Base-by-base conservation (phyloP, 37 sponge, comb jelly and placozoan genomes). In the Diacarnus erythraeanus region DNA sequence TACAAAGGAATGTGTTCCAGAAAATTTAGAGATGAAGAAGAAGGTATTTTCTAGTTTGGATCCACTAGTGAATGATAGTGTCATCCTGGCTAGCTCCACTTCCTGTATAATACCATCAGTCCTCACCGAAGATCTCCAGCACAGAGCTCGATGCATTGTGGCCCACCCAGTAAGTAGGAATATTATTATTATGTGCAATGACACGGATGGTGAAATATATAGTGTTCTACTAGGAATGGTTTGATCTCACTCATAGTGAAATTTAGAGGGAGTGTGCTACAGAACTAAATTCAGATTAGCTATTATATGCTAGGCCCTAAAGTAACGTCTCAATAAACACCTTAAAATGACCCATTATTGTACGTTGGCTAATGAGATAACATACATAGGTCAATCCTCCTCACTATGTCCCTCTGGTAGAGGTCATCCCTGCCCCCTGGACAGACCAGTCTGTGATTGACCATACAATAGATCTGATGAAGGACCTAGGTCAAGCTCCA, bases 1-100 rank as follows among this genome's bases (percentile, higher is more conserved):
- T 54, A 20, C 17, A 10, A 60, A 93, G 93, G 98, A 97, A 42
- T 92, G 98, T 90, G 88, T 92, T 21, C 94, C 94, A 71, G 98
- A 97, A 68, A 80, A 83, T 75, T 77, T 94, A 34, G 87, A 84
- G 21, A 60, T 97, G 78, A 97, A 97, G 85, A 43, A 72, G 68
- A 77, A 85, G 57, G 93, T 97, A 4, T 97, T 97, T 80, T 35
- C 10, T 18, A 61, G 87, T 36, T 31, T 97, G 47, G 98, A 97
- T 72, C 44, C 38, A 18, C 72, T 83, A 47, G 95, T 73, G 0
- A 71, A 40, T 59, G 91, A 92, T 59, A 70, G 78, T 42, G 75
- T 79, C 42, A 80, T 97, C 57, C 69, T 97, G 26, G 88, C 88
- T 31, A 94, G 95, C 76, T 92, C 93, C 51, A 89, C 95, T 54